Percentiles rank a stretch among this genome's conserved stretches.
Evolutionary conservation across 2,113 vertebrate species (phyloP).

Genomic region (Colistium nudipinnis): DNA sequence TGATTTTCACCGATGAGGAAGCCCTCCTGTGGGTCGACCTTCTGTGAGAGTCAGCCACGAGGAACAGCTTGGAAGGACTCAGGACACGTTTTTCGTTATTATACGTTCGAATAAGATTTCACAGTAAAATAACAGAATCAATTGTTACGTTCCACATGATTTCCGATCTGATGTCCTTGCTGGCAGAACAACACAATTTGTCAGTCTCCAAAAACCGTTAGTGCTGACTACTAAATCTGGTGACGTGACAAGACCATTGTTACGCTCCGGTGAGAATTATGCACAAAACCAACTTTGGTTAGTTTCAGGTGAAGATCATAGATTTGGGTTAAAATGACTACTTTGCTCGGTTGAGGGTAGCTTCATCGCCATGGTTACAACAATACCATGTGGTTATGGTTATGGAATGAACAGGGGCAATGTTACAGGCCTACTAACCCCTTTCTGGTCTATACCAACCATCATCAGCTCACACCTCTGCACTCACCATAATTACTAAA

Average conservation of each 20-base stretch:
- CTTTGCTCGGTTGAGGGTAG: not conserved
- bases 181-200: not conserved
- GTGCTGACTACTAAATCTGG: too few relatives aligned
- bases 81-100: not conserved
- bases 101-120: not conserved
- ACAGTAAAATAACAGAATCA: not conserved
- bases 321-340: not conserved
- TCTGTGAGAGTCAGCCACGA: not conserved
- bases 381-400: too few relatives aligned
- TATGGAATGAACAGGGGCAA: not conserved
- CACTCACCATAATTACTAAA: not conserved
- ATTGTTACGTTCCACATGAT: not conserved
- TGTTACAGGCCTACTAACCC: not conserved
- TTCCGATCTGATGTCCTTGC: not conserved
- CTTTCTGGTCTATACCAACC: not conserved
- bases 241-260: too few relatives aligned
- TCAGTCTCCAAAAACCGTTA: not conserved
- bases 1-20: constrained; percentile 19
- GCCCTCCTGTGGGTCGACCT: constrained; percentile 1
- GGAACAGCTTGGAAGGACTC: not conserved
- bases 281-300: too few relatives aligned
- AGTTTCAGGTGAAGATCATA: not conserved
- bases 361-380: too few relatives aligned
- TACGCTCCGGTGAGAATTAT: not conserved
- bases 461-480: not conserved